Base-by-base conservation (phyloP, 2,888 invertebrate genomes). In the Brachyptera risi region DNA sequence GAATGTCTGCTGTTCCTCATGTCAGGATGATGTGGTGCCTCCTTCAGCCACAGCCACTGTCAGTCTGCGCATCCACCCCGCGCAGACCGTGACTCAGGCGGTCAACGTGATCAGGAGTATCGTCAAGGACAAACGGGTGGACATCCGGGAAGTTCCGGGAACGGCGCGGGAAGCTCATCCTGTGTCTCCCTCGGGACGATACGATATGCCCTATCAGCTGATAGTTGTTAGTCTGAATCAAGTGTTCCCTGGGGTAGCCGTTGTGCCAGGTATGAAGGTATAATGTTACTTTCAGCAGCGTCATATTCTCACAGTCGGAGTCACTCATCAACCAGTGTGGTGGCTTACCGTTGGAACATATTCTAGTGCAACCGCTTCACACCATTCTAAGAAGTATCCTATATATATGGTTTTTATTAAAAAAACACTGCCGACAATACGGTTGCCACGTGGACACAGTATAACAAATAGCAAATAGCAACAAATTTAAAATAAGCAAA, bases 61-160 rank as follows among this genome's bases (percentile, higher is more conserved):
- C 23, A 79, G 79, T 67, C 78, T 79, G 60, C 70, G 78, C 37
- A 71, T 79, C 24, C 78, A 79, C 68, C 77, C 78, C 7, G 70
- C 74, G 7, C 74, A 78, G 67, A 72, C 74, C 19, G 68, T 77
- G 1, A 67, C 73, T 61, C 73, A 78, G 67, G 79, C 69, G 7
- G 31, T 73, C 4, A 67, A 69, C 40, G 67, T 68, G 66, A 72
- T 73, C 44, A 58, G 64, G 17, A 60, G 66, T 2, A 64, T 71
- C 4, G 71, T 74, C 40, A 65, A 68, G 60, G 74, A 74, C 63
- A 71, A 73, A 3, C 66, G 75, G 31, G 73, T 68, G 4, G 61
- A 68, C 60, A 70, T 76, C 1, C 69, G 67, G 42, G 64, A 73
- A 2, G 61, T 47, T 59, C 71, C 24, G 57, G 19, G 69, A 13